Percentiles rank a stretch among this genome's conserved stretches.
Evolutionary conservation across 2,888 invertebrate species (phyloP).

Genomic region (Thymelicus sylvestris): DNA sequence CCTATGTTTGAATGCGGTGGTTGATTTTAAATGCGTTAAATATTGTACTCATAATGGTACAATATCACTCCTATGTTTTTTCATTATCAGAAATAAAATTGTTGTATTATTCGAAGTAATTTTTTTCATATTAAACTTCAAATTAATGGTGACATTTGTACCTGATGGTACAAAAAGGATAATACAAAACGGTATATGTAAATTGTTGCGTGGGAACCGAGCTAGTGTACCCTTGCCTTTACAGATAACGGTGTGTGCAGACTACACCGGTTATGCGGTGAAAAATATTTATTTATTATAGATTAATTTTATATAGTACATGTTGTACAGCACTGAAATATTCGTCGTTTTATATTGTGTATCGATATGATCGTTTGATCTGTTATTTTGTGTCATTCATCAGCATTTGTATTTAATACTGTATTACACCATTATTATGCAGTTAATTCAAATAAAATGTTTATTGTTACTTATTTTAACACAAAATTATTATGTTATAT

Average conservation of each 20-base stretch:
- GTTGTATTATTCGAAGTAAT: too few relatives aligned
- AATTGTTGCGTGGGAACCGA: not conserved
- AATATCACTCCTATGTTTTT: not conserved
- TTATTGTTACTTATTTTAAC: too few relatives aligned
- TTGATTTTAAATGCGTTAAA: not conserved
- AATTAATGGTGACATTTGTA: not conserved
- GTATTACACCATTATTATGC: too few relatives aligned
- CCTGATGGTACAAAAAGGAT: not conserved
- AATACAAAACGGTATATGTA: not conserved
- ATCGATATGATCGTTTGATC: not conserved
- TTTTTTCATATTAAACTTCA: too few relatives aligned
- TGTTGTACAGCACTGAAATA: conserved; percentile 8
- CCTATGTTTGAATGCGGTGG: not conserved
- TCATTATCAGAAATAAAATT: not conserved
- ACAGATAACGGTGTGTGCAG: conserved; percentile 2
- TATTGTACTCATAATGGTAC: not conserved
- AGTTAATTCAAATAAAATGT: too few relatives aligned
- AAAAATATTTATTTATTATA: conserved; percentile 3
- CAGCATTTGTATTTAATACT: not conserved
- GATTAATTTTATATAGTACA: not conserved
- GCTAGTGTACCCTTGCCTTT: conserved; percentile 9
- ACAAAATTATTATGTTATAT: not conserved
- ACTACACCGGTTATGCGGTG: conserved; percentile 10
- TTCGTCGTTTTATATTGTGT: not conserved
- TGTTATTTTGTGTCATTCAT: not conserved